phyloP scores from a whole-genome alignment of 2,797 vertebrate genomes.

The Gambusia yucatana region DNA sequence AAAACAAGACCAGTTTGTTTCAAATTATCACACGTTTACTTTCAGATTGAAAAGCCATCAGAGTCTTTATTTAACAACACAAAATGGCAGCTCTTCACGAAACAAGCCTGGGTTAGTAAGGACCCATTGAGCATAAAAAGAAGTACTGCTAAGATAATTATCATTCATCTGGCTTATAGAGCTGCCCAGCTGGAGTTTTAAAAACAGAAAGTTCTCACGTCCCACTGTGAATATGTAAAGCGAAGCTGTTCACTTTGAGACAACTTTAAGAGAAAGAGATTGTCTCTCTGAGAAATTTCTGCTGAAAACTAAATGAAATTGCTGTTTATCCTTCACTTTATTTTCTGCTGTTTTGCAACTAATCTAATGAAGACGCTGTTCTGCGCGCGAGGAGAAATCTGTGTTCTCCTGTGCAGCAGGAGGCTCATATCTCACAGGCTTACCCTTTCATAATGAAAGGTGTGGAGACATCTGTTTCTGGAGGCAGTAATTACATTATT shows the following conservation, averaged over 20 bases:
- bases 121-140: not conserved
- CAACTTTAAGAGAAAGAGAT: conserved; percentile 28
- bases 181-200: conserved; percentile 44
- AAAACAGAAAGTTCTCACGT: conserved; percentile 20
- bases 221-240: conserved; percentile 39
- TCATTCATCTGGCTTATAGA: conserved; percentile 32
- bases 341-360: conserved; percentile 41
- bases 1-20: not conserved
- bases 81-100: not conserved
- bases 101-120: not conserved
- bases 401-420: conserved; percentile 55
- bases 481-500: conserved; percentile 77
- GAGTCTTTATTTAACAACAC: not conserved
- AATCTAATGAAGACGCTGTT: conserved; percentile 43
- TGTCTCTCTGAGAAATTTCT: conserved; percentile 10
- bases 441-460: conserved; percentile 68
- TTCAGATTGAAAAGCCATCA: not conserved
- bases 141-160: conserved; percentile 26
- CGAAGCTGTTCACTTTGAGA: conserved; percentile 24
- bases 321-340: conserved; percentile 48
- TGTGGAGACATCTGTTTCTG: conserved; percentile 77
- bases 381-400: conserved; percentile 43
- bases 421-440: conserved; percentile 58
- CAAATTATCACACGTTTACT: not conserved
- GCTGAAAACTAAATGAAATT: conserved; percentile 44